Percentiles rank a stretch among this genome's conserved stretches.
Conservation (phyloP, 2,797 vertebrate genomes). For the Mergus octosetaceus region DNA sequence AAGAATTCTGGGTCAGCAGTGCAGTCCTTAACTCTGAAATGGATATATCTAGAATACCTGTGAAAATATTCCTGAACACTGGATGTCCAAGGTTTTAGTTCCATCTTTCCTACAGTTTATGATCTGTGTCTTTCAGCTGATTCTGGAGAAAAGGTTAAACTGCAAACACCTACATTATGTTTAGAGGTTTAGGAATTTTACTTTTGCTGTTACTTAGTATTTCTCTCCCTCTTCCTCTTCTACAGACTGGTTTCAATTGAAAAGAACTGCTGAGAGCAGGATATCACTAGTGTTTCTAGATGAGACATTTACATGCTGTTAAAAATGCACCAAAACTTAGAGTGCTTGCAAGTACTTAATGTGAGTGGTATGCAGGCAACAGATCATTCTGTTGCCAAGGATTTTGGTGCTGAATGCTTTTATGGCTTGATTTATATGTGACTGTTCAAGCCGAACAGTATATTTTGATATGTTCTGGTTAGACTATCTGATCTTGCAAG, state of each 20-base stretch:
- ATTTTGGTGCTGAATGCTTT: conserved; percentile 9
- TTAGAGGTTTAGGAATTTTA: neutral
- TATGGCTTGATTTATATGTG: neutral
- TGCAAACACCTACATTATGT: neutral
- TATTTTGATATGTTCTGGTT: neutral
- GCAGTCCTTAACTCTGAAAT: neutral
- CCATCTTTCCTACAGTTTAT: neutral
- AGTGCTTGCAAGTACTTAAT: neutral
- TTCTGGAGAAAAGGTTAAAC: neutral
- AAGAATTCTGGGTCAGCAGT: neutral
- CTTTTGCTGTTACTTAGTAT: neutral
- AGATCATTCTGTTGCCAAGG: neutral
- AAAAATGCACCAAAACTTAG: conserved; percentile 12
- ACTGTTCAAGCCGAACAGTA: neutral
- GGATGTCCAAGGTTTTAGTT: neutral
- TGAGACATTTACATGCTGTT: neutral
- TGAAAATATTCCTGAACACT: neutral
- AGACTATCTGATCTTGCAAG: neutral
- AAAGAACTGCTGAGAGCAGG: neutral
- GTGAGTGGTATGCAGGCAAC: conserved; percentile 1
- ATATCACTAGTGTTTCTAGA: neutral
- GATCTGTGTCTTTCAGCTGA: neutral
- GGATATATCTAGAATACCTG: neutral
- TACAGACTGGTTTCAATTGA: neutral
- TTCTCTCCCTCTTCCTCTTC: neutral